phyloP scores from a whole-genome alignment of 1,140 invertebrate species.

The Ostrea denselamellosa region DNA sequence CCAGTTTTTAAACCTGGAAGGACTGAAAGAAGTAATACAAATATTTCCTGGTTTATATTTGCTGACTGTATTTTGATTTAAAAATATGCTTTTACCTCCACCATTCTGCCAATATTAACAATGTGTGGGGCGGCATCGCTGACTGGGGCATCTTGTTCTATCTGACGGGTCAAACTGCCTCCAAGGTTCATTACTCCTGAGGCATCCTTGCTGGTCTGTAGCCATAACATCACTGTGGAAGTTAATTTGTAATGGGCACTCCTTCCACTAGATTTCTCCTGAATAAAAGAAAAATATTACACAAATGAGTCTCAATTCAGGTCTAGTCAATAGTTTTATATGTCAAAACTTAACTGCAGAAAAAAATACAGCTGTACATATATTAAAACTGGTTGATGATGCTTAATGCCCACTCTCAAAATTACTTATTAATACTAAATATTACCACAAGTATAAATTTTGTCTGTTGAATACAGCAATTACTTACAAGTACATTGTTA shows the following conservation, averaged over 20 bases:
- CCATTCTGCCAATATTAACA: constrained; percentile 93
- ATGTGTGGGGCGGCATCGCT: constrained; percentile 97
- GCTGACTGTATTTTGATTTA: neutral
- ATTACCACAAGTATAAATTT: no score
- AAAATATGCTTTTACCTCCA: constrained; percentile 79
- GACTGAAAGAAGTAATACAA: no score
- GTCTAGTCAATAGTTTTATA: no score
- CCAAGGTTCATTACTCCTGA: constrained; percentile 99
- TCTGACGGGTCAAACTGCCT: constrained; percentile 97
- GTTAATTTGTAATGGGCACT: constrained; percentile 99
- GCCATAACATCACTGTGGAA: constrained; percentile 99
- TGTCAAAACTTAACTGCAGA: no score
- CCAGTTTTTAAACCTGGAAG: no score
- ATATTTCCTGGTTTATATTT: no score
- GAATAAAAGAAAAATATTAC: constrained; percentile 49
- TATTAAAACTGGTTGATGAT: no score
- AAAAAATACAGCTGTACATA: no score
- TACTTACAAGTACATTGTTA: no score
- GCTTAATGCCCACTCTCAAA: no score
- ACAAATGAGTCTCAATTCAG: neutral
- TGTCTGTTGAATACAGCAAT: no score
- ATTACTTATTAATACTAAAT: no score
- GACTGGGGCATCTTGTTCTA: constrained; percentile 92
- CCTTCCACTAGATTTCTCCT: constrained; percentile 94
- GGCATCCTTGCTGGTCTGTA: constrained; percentile 97